Evolutionary conservation across 2,797 vertebrate species (phyloP).

Genomic region (Eleutherodactylus coqui): DNA sequence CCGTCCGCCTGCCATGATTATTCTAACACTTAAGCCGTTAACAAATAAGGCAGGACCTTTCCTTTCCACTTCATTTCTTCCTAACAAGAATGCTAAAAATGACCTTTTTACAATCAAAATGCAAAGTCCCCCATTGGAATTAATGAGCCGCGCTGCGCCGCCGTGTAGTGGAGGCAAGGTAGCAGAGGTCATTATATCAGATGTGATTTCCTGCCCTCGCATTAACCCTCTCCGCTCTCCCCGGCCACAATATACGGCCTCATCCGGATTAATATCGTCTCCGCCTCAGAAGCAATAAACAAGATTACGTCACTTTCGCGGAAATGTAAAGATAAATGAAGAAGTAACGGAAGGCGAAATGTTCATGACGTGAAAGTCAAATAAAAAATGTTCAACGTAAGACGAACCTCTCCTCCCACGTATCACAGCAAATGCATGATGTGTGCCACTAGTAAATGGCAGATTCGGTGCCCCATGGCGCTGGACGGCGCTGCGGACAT

Average conservation of each 20-base stretch:
- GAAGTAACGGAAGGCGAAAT: background rate
- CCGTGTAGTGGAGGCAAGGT: background rate
- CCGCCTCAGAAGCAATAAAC: background rate
- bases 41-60: conserved; percentile 34
- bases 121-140: conserved; percentile 35
- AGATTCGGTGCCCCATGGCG: background rate
- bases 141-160: conserved; percentile 12
- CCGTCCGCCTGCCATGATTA: background rate
- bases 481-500: background rate
- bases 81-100: conserved; percentile 44
- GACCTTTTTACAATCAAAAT: conserved; percentile 50
- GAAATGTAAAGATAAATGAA: conserved; percentile 17
- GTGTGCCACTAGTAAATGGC: conserved; percentile 11
- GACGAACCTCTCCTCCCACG: background rate
- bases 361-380: background rate
- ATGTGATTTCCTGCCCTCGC: background rate
- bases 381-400: background rate
- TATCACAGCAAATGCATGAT: background rate
- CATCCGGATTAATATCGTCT: background rate
- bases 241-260: too few relatives aligned
- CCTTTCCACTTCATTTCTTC: conserved; percentile 56
- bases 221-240: conserved; percentile 6
- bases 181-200: background rate
- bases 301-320: background rate
- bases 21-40: conserved; percentile 42